Evolutionary conservation across 1,140 invertebrate genomes (phyloP).

Genomic region (Lutraria rhynchaena): DNA sequence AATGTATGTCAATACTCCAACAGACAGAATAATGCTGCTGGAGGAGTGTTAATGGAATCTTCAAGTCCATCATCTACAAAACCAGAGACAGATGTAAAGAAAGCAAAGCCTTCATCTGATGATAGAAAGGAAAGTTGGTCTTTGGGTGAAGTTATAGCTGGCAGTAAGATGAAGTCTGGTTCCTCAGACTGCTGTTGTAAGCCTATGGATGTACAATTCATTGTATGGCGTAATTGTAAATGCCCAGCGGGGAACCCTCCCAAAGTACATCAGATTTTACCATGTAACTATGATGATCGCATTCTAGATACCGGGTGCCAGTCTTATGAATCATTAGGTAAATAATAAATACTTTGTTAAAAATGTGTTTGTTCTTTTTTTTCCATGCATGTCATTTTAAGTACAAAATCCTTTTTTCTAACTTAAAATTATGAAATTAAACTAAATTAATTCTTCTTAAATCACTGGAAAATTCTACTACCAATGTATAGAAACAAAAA

Average conservation of each 20-base stretch:
- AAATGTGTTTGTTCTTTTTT: slow-evolving; percentile 32
- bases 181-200: slow-evolving; percentile 2
- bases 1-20: no score
- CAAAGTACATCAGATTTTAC: slow-evolving; percentile 25
- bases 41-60: no score
- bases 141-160: no score
- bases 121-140: no score
- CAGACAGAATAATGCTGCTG: no score
- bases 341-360: slow-evolving; percentile 6
- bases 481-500: background rate
- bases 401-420: background rate
- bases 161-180: no score
- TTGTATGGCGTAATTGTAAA: slow-evolving; percentile 23
- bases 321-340: slow-evolving; percentile 56
- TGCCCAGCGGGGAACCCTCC: slow-evolving; percentile 27
- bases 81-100: no score
- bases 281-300: background rate
- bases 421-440: background rate
- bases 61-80: no score
- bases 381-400: background rate
- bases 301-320: slow-evolving; percentile 43
- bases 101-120: no score
- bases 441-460: background rate
- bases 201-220: background rate
- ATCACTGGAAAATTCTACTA: background rate